Percentiles rank a stretch among this genome's conserved stretches.
Conservation (phyloP, 2,888 invertebrate species). For the Eutolmus rufibarbis region DNA sequence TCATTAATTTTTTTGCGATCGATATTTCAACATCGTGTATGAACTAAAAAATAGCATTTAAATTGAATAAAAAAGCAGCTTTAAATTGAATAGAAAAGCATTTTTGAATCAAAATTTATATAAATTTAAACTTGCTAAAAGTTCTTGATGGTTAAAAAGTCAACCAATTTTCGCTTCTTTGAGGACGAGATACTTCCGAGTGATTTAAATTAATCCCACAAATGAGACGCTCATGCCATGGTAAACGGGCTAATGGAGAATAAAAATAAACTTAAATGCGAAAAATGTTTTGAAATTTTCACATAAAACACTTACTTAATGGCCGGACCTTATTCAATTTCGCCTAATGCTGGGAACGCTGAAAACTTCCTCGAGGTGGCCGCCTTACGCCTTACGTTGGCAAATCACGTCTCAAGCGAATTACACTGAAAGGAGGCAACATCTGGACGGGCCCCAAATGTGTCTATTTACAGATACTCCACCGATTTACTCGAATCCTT, state of each 20-base stretch:
- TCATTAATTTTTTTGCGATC: too few species aligned
- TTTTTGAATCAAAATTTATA: too few species aligned
- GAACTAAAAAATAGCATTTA: too few species aligned
- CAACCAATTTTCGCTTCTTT: too few species aligned
- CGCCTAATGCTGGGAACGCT: background rate
- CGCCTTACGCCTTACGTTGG: background rate
- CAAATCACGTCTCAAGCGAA: constrained; percentile 33
- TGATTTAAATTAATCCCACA: background rate
- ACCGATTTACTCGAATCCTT: constrained; percentile 20
- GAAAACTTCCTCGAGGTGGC: background rate
- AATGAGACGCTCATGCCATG: background rate
- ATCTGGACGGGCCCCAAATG: constrained; percentile 37
- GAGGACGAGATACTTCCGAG: background rate
- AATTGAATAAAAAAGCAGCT: too few species aligned
- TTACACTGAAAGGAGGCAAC: constrained; percentile 32
- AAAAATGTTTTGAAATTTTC: background rate
- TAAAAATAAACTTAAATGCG: background rate
- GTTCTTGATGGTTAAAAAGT: too few species aligned
- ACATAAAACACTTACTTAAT: background rate
- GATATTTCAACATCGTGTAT: too few species aligned
- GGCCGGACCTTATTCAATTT: constrained; percentile 6
- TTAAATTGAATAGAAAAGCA: too few species aligned
- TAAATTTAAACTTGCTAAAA: too few species aligned
- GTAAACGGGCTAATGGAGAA: background rate
- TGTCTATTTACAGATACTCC: constrained; percentile 37